Conservation (phyloP, 2,888 invertebrate genomes). For the Drosophila affinis region DNA sequence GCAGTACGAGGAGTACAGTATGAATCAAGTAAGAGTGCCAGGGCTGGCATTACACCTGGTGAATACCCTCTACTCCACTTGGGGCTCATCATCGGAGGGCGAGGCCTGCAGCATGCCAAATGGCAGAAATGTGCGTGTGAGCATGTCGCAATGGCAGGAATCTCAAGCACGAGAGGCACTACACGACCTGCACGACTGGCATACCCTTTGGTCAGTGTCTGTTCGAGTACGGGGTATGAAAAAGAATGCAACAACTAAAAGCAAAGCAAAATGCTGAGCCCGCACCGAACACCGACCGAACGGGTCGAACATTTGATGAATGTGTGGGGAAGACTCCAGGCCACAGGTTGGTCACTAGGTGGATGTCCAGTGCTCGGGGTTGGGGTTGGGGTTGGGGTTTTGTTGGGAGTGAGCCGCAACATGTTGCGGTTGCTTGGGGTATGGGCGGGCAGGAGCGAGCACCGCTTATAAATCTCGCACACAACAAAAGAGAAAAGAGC, state of each 20-base stretch:
- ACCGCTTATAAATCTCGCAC: slow-evolving; percentile 66
- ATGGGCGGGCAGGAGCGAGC: slow-evolving; percentile 34
- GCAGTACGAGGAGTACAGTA: too few species aligned
- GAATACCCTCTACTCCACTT: background rate
- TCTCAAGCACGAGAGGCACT: too few species aligned
- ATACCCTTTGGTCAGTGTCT: background rate
- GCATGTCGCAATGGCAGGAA: too few species aligned
- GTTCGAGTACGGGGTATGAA: background rate
- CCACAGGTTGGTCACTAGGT: slow-evolving; percentile 53
- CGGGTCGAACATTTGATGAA: slow-evolving; percentile 41
- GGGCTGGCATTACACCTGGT: background rate
- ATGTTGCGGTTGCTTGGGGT: slow-evolving; percentile 64
- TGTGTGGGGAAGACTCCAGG: slow-evolving; percentile 36
- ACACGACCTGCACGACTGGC: too few species aligned
- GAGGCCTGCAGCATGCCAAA: too few species aligned
- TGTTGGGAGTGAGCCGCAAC: slow-evolving; percentile 62
- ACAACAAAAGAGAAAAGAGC: slow-evolving; percentile 33
- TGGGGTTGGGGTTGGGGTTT: slow-evolving; percentile 52
- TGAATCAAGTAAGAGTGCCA: slow-evolving; percentile 10
- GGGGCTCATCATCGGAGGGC: too few species aligned
- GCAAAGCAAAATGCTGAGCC: slow-evolving; percentile 20
- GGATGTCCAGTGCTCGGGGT: slow-evolving; percentile 18
- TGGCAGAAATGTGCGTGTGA: too few species aligned
- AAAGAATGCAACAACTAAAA: slow-evolving; percentile 23
- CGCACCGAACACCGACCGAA: slow-evolving; percentile 31